Base-by-base conservation (phyloP, 2,888 invertebrate species). In the Mantis religiosa region DNA sequence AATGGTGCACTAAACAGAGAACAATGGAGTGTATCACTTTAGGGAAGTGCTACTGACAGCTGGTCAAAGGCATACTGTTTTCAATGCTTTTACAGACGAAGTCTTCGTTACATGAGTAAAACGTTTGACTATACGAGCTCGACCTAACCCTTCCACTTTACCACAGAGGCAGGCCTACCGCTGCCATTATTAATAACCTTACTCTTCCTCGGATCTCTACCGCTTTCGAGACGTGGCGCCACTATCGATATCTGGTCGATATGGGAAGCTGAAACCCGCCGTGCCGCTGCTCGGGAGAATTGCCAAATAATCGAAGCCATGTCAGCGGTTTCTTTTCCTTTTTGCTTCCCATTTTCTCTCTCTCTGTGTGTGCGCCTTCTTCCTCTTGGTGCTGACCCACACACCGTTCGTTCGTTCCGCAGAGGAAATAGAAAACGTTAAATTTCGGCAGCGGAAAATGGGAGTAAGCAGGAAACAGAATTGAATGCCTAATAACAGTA, bases 221-320 rank as follows among this genome's bases (percentile, higher is more conserved):
- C 54, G 54, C 54, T 71, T n/a, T 25, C 20, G 54, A 71, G 54
- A 71, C 54, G 8, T 71, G 54, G 54, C 54, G 54, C 54, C 54
- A 20, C 54, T 20, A 71, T 71, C 54, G 54, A 71, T 71, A 15
- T 15, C 15, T 71, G 25, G 54, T 71, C 54, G 54, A 71, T 71
- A 71, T 71, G 25, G 54, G 54, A 71, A 20, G 54, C 20, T 71
- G 54, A n/a, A 28, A 86, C 27, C 30, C 71, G 85, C 47, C 71
- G 28, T 71, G 20, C 41, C 28, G 14, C n/a, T 27, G 34, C 28
- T 81, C 20, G 81, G 14, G 81, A 86, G 28, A 86, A 28, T 81
- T 86, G 71, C 86, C 86, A 86, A 81, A 86, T 81, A 86, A 86
- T 86, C 81, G 86, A 86, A 86, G 71, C 28, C 28, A 71, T n/a